Conservation (phyloP, 1,140 invertebrate genomes). For the Aphaenogaster rudis region DNA sequence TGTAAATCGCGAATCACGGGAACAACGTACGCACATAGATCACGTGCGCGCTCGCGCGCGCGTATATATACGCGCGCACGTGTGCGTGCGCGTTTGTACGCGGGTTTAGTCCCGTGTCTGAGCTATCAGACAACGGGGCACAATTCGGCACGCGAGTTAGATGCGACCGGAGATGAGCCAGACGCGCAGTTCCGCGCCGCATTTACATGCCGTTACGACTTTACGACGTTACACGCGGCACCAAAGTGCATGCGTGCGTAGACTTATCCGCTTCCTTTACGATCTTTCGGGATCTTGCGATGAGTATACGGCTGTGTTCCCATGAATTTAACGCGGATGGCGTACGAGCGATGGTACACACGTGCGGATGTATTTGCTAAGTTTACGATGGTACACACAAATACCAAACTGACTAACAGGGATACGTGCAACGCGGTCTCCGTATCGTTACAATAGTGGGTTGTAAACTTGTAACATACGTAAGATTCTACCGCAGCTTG, state of each 20-base stretch:
- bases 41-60: background rate
- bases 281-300: background rate
- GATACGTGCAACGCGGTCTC: slow-evolving; percentile 12
- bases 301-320: background rate
- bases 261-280: slow-evolving; percentile 2
- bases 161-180: slow-evolving; percentile 15
- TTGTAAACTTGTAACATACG: slow-evolving; percentile 23
- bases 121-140: slow-evolving; percentile 38
- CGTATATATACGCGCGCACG: background rate
- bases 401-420: slow-evolving; percentile 29
- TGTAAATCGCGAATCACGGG: slow-evolving; percentile 57
- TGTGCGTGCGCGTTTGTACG: background rate
- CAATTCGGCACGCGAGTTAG: slow-evolving; percentile 50
- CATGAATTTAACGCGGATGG: slow-evolving; percentile 15
- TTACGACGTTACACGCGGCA: background rate
- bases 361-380: slow-evolving; percentile 21
- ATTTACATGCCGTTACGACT: slow-evolving; percentile 17
- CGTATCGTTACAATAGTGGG: slow-evolving; percentile 10
- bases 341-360: background rate
- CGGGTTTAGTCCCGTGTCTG: slow-evolving; percentile 16
- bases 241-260: background rate
- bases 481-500: slow-evolving; percentile 1
- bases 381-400: slow-evolving; percentile 27
- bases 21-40: slow-evolving; percentile 53
- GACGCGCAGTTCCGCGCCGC: background rate